Base-by-base conservation (phyloP, 2,113 vertebrate genomes). In the Oriolus oriolus region DNA sequence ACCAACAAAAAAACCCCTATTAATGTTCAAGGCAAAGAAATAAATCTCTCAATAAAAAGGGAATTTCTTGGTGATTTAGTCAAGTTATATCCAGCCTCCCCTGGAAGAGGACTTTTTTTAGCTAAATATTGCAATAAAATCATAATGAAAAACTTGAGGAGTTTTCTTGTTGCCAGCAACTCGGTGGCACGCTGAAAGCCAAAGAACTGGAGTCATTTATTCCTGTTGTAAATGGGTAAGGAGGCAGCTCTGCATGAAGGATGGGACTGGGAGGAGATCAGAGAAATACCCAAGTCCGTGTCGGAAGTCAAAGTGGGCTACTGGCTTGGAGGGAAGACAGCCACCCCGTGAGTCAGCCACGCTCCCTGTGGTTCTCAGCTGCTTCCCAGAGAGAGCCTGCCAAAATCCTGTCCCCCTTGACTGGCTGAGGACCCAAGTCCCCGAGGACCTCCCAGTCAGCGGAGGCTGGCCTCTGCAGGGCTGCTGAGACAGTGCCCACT, bases 281-380 rank as follows among this genome's bases (percentile, higher is more conserved):
- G 31, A 92, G 80, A 66, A 91, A 91, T 74, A 91, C 8, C 35
- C 45, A 73, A 66, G 24, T 73, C 68, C 52, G 3, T 59, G 22
- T 39, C 2, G 5, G 80, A 89, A 91, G 50, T 77, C 56, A 81
- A 65, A 93, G 54, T 15, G 3, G 39, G 52, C 91, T 94, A 93
- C 93, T 70, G 86, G 52, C 91, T 93, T 93, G 94, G 76, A 95
- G 64, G 64, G 42, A 74, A 84, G 68, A 75, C 64, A 81, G 68
- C 56, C 91, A 84, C 41, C 9, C 23, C 0, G 0, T 90, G 89
- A 93, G 47, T 90, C 79, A 96, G 42, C 54, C 39, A 0, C 0
- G 1, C 45, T 73, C n/a, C 68, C 88, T 5, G 9, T 71, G 39
- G 39, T 61, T 90, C 71, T 69, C 88, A 86, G 80, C 76, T 89